Percentiles rank a stretch among this genome's conserved stretches.
These are phyloP conservation scores for Sarcoramphus papa DNA, from an alignment of 2,797 vertebrate species.

Conservation along the genomic window DNA sequence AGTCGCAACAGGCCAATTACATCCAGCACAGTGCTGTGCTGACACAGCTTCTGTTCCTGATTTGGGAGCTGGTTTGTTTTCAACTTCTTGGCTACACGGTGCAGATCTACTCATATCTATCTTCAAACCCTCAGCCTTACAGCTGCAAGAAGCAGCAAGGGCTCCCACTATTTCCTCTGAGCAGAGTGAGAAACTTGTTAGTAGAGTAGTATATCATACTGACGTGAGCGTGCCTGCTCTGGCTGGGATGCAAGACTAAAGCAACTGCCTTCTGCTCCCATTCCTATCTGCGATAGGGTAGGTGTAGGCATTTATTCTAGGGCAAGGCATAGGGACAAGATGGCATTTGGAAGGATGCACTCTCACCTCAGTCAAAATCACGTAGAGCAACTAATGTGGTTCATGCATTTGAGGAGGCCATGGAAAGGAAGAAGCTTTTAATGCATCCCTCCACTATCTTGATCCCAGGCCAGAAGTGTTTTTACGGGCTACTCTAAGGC, in stretches of 20 bases:
- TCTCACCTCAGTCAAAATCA: background rate
- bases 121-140: background rate
- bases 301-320: background rate
- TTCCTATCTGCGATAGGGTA: background rate
- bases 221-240: background rate
- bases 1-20: background rate
- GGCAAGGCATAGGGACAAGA: background rate
- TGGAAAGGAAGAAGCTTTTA: background rate
- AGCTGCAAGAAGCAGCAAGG: background rate
- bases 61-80: slow-evolving; percentile 21
- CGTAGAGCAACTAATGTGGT: accelerated
- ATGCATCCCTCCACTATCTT: background rate
- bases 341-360: background rate
- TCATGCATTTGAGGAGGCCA: background rate
- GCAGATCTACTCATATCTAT: background rate
- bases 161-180: background rate
- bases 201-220: accelerated
- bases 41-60: slow-evolving; percentile 18
- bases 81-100: background rate
- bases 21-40: background rate
- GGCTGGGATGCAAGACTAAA: background rate
- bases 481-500: background rate
- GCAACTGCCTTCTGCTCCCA: background rate
- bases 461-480: background rate
- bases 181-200: background rate